phyloP scores from a whole-genome alignment of 2,888 invertebrate genomes.

The Julus scandinavius region DNA sequence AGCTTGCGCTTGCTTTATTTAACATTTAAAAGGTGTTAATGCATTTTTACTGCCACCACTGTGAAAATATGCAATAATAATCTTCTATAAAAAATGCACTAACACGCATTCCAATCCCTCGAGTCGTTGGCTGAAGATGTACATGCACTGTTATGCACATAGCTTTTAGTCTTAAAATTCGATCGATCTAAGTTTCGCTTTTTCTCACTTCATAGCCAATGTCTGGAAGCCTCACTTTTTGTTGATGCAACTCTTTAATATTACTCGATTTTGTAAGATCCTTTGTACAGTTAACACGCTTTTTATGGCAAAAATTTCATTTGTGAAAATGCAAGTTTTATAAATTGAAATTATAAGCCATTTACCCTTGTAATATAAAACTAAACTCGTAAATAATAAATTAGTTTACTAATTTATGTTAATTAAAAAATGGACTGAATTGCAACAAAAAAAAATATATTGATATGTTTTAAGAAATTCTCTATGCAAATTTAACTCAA shows the following conservation, averaged over 20 bases:
- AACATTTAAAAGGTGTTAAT: neutral
- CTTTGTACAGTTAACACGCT: too few species aligned
- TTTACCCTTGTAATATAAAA: too few species aligned
- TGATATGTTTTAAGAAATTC: too few species aligned
- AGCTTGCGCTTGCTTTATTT: neutral
- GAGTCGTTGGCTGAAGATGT: neutral
- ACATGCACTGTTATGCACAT: neutral
- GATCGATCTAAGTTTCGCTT: neutral
- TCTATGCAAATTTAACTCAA: too few species aligned
- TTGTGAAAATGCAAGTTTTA: neutral
- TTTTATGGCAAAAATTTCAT: neutral
- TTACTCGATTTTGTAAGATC: too few species aligned
- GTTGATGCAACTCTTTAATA: neutral
- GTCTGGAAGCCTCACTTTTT: neutral
- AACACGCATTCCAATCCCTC: neutral
- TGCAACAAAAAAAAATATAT: too few species aligned
- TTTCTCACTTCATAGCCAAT: neutral
- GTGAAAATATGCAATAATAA: neutral
- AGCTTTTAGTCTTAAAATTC: neutral
- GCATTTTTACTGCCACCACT: neutral
- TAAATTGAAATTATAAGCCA: neutral
- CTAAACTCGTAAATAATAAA: too few species aligned
- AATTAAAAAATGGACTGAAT: too few species aligned
- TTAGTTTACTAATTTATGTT: too few species aligned
- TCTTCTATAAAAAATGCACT: neutral